These are phyloP conservation scores for Listronotus bonariensis DNA, from an alignment of 1,140 invertebrate genomes.

Conservation along the genomic window DNA sequence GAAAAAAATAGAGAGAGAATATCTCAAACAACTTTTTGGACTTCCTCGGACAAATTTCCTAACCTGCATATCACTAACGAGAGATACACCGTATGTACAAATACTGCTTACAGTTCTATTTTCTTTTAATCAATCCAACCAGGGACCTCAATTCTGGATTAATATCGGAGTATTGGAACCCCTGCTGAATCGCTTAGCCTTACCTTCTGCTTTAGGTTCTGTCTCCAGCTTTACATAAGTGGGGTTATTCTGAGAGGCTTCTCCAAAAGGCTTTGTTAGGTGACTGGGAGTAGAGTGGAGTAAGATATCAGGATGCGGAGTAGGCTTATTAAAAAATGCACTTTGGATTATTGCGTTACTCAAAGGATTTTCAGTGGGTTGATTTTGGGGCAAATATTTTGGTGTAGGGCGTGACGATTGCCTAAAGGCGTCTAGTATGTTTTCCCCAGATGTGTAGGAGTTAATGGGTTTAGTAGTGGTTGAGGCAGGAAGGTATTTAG, in stretches of 20 bases:
- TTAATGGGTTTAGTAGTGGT: constrained; percentile 1
- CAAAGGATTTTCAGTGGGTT: constrained; percentile 16
- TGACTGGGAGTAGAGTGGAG: constrained; percentile 20
- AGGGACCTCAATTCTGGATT: constrained; percentile 14
- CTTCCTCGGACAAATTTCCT: no score
- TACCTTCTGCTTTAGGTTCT: not conserved
- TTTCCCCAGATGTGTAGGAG: constrained; percentile 21
- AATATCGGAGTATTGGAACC: constrained; percentile 6
- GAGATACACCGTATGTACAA: not conserved
- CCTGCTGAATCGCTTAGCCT: not conserved
- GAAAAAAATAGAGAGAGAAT: no score
- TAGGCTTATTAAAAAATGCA: constrained; percentile 31
- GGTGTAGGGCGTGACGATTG: constrained; percentile 15
- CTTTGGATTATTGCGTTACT: constrained; percentile 20
- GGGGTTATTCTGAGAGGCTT: not conserved
- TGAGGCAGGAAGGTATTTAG: constrained; percentile 22
- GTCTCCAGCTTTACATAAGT: not conserved
- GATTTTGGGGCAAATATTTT: constrained; percentile 14
- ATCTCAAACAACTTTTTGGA: no score
- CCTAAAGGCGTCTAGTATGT: constrained; percentile 20
- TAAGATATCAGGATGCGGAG: constrained; percentile 32
- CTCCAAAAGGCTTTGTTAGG: not conserved
- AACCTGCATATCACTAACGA: not conserved
- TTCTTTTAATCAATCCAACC: constrained; percentile 9
- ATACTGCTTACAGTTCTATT: not conserved